phyloP scores from a whole-genome alignment of 2,888 invertebrate species.

The Sinhomidia bicolor region DNA sequence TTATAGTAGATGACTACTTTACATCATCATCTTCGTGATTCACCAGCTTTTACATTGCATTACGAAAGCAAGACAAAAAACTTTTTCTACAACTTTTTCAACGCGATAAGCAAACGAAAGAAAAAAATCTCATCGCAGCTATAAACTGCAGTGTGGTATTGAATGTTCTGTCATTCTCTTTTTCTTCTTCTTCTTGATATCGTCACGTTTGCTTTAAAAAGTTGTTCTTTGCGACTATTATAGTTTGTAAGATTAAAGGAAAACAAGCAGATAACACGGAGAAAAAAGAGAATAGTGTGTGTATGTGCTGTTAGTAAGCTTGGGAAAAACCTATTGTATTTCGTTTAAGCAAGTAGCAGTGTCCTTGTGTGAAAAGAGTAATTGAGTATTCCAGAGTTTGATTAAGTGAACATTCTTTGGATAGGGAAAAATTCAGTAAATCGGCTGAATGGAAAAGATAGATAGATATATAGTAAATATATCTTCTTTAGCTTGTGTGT shows the following conservation, averaged over 20 bases:
- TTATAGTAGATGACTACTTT: conserved; percentile 1
- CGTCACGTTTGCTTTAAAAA: neutral
- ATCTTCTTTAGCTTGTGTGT: neutral
- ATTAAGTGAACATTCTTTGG: conserved; percentile 51
- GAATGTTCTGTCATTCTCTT: neutral
- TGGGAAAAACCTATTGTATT: conserved; percentile 44
- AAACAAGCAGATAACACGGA: too few relatives aligned
- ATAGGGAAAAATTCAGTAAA: neutral
- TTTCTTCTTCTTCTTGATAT: neutral
- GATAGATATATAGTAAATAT: neutral
- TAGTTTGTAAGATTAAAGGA: too few relatives aligned
- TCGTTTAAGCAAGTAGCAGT: conserved; percentile 19
- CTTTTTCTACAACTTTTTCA: neutral
- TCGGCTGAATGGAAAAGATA: conserved; percentile 41
- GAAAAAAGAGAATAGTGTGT: neutral
- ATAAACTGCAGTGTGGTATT: too few relatives aligned
- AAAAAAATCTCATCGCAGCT: too few relatives aligned
- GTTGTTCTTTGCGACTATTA: too few relatives aligned
- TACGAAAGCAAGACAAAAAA: conserved; percentile 27
- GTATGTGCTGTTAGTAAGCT: neutral
- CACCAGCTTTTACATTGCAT: conserved; percentile 32
- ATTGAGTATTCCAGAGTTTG: conserved; percentile 42
- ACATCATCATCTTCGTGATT: neutral
- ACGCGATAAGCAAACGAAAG: neutral
- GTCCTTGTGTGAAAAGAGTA: conserved; percentile 32